phyloP scores from a whole-genome alignment of 1,140 invertebrate species.

The Hylaeus volcanicus region DNA sequence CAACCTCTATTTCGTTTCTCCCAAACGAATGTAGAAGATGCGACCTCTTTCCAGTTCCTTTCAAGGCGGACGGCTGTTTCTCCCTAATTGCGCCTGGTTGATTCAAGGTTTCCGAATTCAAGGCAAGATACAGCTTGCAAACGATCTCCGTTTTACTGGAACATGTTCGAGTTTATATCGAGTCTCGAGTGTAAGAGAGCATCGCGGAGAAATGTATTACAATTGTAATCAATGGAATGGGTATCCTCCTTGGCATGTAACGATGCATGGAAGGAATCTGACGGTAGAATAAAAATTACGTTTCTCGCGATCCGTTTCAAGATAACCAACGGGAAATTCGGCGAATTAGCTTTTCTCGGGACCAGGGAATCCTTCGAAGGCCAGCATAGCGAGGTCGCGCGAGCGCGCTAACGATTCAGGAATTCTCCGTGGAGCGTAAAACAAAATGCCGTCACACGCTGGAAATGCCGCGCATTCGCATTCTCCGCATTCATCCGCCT shows the following conservation, averaged over 20 bases:
- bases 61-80: too few relatives aligned
- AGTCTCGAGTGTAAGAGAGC: too few relatives aligned
- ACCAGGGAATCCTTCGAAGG: not conserved
- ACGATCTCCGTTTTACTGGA: too few relatives aligned
- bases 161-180: too few relatives aligned
- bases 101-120: too few relatives aligned
- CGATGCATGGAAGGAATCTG: too few relatives aligned
- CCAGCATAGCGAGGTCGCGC: not conserved
- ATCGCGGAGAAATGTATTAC: too few relatives aligned
- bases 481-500: constrained; percentile 16
- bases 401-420: constrained; percentile 23
- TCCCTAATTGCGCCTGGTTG: too few relatives aligned
- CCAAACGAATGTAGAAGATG: too few relatives aligned
- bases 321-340: not conserved
- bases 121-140: too few relatives aligned
- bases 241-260: too few relatives aligned
- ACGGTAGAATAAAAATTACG: not conserved
- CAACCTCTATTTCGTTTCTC: not conserved
- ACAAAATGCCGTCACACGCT: constrained; percentile 37
- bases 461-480: constrained; percentile 35
- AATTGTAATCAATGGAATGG: too few relatives aligned
- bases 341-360: not conserved
- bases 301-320: not conserved
- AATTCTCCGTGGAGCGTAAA: constrained; percentile 27
- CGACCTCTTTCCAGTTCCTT: not conserved